Conservation (phyloP, 2,797 vertebrate genomes). For the Chaetodon trifasciatus region DNA sequence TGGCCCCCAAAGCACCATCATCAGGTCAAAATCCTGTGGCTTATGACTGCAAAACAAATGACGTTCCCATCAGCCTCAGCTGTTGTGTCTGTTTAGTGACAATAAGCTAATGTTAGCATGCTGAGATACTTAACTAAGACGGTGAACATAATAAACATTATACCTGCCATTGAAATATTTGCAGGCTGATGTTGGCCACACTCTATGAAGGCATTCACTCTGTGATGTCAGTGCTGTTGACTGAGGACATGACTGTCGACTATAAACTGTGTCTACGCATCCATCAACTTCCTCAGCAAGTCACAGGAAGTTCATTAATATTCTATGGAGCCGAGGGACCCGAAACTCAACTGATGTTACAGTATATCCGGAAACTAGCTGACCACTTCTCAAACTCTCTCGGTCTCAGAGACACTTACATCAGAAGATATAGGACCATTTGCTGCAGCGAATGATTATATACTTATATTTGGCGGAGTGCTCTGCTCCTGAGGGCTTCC, state of each 20-base stretch:
- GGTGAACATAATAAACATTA: too few species aligned
- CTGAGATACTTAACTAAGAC: not conserved
- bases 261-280: not conserved
- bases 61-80: not conserved
- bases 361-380: not conserved
- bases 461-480: slow-evolving; percentile 41
- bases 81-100: too few species aligned
- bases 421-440: slow-evolving; percentile 26
- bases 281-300: slow-evolving; percentile 16
- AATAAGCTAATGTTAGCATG: too few species aligned
- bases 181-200: too few species aligned
- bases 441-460: slow-evolving; percentile 38
- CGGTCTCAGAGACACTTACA: not conserved
- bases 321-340: slow-evolving; percentile 11
- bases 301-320: slow-evolving; percentile 39
- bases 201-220: not conserved
- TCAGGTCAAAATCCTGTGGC: too few species aligned
- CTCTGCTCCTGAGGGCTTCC: slow-evolving; percentile 35
- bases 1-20: too few species aligned
- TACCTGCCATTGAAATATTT: not conserved
- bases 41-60: not conserved
- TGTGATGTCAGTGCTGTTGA: not conserved
- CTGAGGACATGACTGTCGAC: not conserved
- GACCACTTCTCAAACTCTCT: slow-evolving; percentile 26
- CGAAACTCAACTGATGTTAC: slow-evolving; percentile 12